Evolutionary conservation across 2,797 vertebrate genomes (phyloP).

Genomic region (Smutsia temminckii): DNA sequence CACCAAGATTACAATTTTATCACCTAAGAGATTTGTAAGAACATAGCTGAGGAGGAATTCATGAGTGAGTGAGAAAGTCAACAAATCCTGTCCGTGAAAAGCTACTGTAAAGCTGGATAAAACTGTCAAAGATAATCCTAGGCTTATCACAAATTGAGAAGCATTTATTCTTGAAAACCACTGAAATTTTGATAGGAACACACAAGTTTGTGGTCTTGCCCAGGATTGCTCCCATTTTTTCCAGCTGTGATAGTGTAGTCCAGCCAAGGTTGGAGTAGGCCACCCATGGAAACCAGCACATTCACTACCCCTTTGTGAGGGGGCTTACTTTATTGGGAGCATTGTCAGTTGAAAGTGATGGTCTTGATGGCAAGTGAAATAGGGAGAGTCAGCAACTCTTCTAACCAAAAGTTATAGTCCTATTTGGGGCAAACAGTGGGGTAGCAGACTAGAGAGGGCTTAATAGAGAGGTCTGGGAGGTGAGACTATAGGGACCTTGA

Average conservation of each 20-base stretch:
- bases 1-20: constrained; percentile 12
- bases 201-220: neutral
- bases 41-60: neutral
- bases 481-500: neutral
- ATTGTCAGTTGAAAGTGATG: constrained; percentile 1
- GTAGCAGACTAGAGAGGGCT: neutral
- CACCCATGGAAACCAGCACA: neutral
- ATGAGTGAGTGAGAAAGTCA: neutral
- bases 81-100: neutral
- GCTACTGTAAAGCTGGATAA: neutral
- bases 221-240: neutral
- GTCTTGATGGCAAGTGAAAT: neutral
- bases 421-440: neutral
- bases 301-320: neutral
- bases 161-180: constrained; percentile 16
- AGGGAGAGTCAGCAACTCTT: neutral
- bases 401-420: neutral
- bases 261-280: neutral
- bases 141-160: neutral
- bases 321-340: neutral
- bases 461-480: neutral
- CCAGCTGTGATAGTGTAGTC: neutral
- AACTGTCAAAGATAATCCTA: neutral
- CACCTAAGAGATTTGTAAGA: constrained; percentile 3
- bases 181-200: neutral